Evolutionary conservation across 1,140 invertebrate species (phyloP), one percentile per base, ranked within the genome.

Genomic region (Drosophila varians): DNA sequence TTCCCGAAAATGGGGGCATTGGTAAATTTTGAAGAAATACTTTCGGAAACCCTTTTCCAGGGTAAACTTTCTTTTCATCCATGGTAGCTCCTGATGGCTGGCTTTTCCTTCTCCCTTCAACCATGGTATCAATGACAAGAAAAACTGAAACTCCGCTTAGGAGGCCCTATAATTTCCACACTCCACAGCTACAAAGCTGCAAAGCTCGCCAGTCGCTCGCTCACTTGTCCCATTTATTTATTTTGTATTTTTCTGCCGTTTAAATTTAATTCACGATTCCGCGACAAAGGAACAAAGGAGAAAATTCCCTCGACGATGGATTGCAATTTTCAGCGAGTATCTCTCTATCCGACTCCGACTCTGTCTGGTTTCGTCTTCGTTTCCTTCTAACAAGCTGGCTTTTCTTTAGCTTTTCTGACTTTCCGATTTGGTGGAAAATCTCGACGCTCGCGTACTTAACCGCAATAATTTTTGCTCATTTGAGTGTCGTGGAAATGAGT

Each of bases 401-500:
- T 80, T 79, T 80, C 74, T 51, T 66, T 66, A 58, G 80, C 80
- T 86, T 80, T n/a, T n/a, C n/a, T n/a, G n/a, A 86, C 79, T 87
- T 86, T 86, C 68, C 73, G 82, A 87, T 80, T 80, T 80, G 60
- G 53, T 60, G 78, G 62, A 77, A 78, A 83, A 77, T 78, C 74
- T 86, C 73, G 77, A 58, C 82, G 71, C 48, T 83, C 68, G 78
- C 79, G 82, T 87, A 87, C 82, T 87, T 87, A 87, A 87, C 82
- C 82, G 82, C 82, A 87, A 87, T 87, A 87, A 87, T 87, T 87
- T 73, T 87, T 86, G 77, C 80, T 87, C 82, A 87, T 87, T 87
- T 87, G 82, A 87, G 82, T 87, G 82, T 87, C 82, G 82, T 87
- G 82, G 82, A 87, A 87, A 87, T 87, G 82, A 87, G 82, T 87